Base-by-base conservation (phyloP, 2,113 vertebrate species). In the Hypomesus transpacificus region DNA sequence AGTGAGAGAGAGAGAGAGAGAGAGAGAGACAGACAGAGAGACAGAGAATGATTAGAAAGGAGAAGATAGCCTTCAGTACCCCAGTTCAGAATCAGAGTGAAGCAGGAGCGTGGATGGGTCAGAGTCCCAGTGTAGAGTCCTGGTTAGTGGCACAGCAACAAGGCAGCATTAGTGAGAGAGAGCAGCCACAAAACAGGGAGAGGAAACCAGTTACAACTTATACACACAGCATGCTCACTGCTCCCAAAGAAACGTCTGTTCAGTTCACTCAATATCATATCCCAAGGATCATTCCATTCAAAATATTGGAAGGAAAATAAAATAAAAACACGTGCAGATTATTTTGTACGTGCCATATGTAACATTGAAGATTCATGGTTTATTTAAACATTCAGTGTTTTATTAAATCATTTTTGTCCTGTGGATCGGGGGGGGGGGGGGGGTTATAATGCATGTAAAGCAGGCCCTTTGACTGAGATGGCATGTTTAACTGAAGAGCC, bases 51-150 rank as follows among this genome's bases (percentile, higher is more conserved):
- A 26, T 34, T 86, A 86, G 91, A 94, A 46, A 46, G 89, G 90
- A 87, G 95, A 94, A 92, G 95, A 95, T 93, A 93, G 91, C 93
- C 91, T 95, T 93, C 91, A 95, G 93, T 99, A 99, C 97, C 97
- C 95, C 94, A 98, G 92, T 92, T 99, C 96, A 93, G 95, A 97
- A 90, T 98, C 96, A 96, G 96, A 98, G 93, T 99, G 97, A 92
- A 99, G 97, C 92, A 98, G 96, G 89, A 99, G 94, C 90, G 96
- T 94, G 89, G 97, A 99, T 82, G 97, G 97, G 92, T 99, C 97
- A 95, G 96, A 96, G 94, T 99, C 97, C 96, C 97, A 99, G 86
- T 98, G 97, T 90, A 99, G 96, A 92, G 95, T 98, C 97, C 96
- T 99, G 94, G 92, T 91, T 94, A 95, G 95, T 94, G 94, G 93